Percentiles rank a stretch among this genome's conserved stretches.
phyloP scores from a whole-genome alignment of 2,888 invertebrate genomes.

The Megalurothrips usitatus region DNA sequence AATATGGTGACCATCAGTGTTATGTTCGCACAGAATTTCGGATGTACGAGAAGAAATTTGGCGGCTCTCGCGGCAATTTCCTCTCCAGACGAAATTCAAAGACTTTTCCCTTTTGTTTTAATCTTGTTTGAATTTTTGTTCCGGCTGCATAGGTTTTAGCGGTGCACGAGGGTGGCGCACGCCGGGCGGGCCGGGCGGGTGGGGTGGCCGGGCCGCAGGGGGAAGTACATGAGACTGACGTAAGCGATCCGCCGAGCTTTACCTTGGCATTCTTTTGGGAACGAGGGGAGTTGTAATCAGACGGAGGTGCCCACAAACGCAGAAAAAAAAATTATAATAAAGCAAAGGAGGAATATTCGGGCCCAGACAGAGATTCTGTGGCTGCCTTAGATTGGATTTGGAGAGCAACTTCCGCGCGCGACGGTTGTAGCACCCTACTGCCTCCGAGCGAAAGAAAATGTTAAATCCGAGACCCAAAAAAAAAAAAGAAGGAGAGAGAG shows the following conservation, averaged over 20 bases:
- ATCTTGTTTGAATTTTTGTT: too few species aligned
- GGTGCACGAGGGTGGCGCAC: too few species aligned
- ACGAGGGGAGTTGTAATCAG: slow-evolving; percentile 21
- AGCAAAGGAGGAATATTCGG: slow-evolving; percentile 11
- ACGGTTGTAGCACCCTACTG: neutral
- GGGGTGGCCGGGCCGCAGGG: neutral
- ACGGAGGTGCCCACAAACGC: slow-evolving; percentile 21
- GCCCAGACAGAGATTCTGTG: slow-evolving; percentile 16
- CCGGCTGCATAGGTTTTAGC: too few species aligned
- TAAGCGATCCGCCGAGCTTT: slow-evolving; percentile 10
- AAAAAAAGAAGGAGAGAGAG: neutral
- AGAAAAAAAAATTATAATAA: slow-evolving; percentile 21
- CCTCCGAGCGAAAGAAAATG: slow-evolving; percentile 20
- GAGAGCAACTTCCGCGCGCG: slow-evolving; percentile 8
- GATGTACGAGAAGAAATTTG: neutral
- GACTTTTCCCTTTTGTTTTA: too few species aligned
- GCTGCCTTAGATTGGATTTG: slow-evolving; percentile 24
- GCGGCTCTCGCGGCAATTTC: too few species aligned
- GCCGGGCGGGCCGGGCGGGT: neutral
- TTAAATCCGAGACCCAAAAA: neutral
- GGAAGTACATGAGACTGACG: slow-evolving; percentile 8
- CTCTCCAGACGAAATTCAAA: too few species aligned
- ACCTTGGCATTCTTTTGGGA: slow-evolving; percentile 8
- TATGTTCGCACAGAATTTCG: neutral
- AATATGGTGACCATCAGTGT: neutral